Base-by-base conservation (phyloP, 2,797 vertebrate genomes). In the Dryobates pubescens region DNA sequence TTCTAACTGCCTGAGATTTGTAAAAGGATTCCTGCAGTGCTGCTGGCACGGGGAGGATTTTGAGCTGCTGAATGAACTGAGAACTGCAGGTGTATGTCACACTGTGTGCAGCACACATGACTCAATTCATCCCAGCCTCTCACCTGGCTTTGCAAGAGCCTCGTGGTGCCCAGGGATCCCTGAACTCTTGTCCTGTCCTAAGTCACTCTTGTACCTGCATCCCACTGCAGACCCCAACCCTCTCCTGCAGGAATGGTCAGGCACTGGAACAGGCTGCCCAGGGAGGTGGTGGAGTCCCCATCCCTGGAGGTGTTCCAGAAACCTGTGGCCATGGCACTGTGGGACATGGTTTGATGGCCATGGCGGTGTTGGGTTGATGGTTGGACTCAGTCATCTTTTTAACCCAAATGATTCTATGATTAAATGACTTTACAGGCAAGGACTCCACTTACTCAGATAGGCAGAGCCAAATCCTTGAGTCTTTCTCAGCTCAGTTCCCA, bases 101-200 rank as follows among this genome's bases (percentile, higher is more conserved):
- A 26, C 84, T 9, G 22, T 13, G 41, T 8, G 1, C 20, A 19
- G 22, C 57, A 10, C 38, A 17, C n/a, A 4, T 32, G 65, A 43
- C 54, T 80, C 49, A 1, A 0, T 17, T 9, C 34, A 49, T 43
- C 80, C 63, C 78, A 20, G 8, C 29, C 49, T 32, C 69, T 70
- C 38, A 16, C 4, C 36, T 30, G 82, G 32, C 49, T 54, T 47
- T 16, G 57, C 4, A n/a, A 3, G 29, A 38, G 62, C 69, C 13
- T 38, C 58, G 27, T 2, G 0, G 22, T 49, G 19, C 57, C 51
- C 0, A 0, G 36, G 29, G 6, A 62, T 6, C 53, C 41, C 68
- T 19, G 9, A 47, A 15, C 7, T 27, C 54, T 3, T 13, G 6
- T 41, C 64, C 71, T 7, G 27, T 27, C 68, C 62, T 6, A 16